Evolutionary conservation across 2,888 invertebrate genomes (phyloP).

Genomic region (Pristionchus fissidentatus): DNA sequence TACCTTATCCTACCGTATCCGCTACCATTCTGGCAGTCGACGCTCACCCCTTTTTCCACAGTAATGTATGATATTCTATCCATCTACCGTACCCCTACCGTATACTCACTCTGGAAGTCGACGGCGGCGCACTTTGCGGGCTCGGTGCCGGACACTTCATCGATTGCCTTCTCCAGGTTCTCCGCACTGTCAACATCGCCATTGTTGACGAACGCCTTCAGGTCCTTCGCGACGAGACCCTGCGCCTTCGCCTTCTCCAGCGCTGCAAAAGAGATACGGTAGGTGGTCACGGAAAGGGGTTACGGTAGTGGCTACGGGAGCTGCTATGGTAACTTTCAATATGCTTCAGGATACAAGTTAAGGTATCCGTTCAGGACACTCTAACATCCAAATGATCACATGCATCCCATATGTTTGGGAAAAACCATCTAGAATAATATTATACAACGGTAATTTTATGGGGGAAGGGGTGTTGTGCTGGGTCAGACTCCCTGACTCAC

Average conservation of each 20-base stretch:
- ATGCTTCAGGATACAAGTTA: no score
- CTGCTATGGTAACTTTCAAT: no score
- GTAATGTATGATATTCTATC: no score
- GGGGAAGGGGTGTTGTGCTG: no score
- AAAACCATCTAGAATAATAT: no score
- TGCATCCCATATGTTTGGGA: no score
- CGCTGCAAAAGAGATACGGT: constrained; percentile 60
- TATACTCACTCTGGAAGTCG: constrained; percentile 64
- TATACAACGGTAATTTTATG: no score
- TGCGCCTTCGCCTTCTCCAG: constrained; percentile 61
- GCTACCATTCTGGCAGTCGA: no score
- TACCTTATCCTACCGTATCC: neutral
- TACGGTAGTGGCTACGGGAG: neutral
- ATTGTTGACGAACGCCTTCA: constrained; percentile 50
- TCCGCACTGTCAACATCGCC: constrained; percentile 47
- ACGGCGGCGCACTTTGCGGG: constrained; percentile 54
- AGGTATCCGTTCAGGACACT: no score
- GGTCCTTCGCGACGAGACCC: constrained; percentile 58
- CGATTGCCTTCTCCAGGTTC: constrained; percentile 53
- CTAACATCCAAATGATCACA: no score
- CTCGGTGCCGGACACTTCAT: constrained; percentile 52
- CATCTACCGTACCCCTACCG: neutral
- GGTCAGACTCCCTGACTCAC: constrained; percentile 55
- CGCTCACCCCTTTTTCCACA: no score
- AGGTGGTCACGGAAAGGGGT: no score